phyloP scores from a whole-genome alignment of 1,140 invertebrate species.

The Zaprionus gabonicus region DNA sequence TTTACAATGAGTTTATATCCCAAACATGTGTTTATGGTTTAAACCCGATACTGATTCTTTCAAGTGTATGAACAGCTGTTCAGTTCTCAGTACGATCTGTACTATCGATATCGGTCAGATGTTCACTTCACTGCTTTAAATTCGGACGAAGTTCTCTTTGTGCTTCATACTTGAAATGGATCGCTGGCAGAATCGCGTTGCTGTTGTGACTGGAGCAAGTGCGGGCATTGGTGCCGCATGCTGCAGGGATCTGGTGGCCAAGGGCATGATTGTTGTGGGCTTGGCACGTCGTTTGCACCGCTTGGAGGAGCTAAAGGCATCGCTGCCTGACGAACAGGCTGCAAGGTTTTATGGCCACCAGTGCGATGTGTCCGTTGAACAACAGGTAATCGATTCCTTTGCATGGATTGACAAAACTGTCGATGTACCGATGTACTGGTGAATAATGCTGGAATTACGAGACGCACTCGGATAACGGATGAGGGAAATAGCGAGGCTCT shows the following conservation, averaged over 20 bases:
- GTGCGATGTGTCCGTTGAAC: constrained; percentile 88
- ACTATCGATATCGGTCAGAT: constrained; percentile 11
- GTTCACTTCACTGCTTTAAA: not conserved
- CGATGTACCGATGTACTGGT: constrained; percentile 88
- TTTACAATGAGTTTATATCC: not conserved
- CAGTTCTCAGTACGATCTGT: not conserved
- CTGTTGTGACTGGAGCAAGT: constrained; percentile 84
- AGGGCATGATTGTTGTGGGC: constrained; percentile 88
- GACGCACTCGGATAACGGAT: constrained; percentile 51
- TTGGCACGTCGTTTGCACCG: constrained; percentile 87
- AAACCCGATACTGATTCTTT: not conserved
- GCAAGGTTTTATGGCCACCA: constrained; percentile 76
- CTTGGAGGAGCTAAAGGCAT: constrained; percentile 61
- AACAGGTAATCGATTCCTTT: constrained; percentile 87
- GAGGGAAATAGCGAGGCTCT: constrained; percentile 60
- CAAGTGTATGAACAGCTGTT: constrained; percentile 19
- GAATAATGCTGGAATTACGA: constrained; percentile 88
- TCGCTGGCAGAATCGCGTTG: constrained; percentile 69
- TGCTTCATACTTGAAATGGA: constrained; percentile 40
- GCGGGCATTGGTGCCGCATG: constrained; percentile 86
- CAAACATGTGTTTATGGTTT: not conserved
- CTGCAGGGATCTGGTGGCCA: constrained; percentile 83
- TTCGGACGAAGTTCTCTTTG: not conserved
- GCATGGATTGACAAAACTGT: constrained; percentile 86
- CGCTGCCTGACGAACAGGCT: constrained; percentile 49